Evolutionary conservation across 2,113 vertebrate genomes (phyloP), one percentile per base, ranked within the genome.

Genomic region (Proterorhinus semilunaris): DNA sequence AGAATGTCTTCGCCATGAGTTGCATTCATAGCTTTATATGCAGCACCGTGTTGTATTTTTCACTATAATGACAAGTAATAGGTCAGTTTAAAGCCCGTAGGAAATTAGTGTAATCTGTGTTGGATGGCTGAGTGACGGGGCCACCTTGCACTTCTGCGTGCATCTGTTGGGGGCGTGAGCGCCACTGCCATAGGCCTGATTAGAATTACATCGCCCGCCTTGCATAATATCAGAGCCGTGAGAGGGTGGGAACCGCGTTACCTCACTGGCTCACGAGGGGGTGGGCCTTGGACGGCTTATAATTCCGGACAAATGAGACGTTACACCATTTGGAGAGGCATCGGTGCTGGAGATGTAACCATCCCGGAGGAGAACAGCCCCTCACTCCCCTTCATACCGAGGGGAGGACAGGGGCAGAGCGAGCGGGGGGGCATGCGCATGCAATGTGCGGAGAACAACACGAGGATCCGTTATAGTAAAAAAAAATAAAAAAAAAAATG

Each of bases 261-360:
- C 86, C 86, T 89, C 89, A 90, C 81, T 82, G 85, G 82, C 81
- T 87, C 86, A 82, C 75, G n/a, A 83, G 85, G 86, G 88, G 90
- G 89, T 62, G 88, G 88, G 83, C 46, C 87, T 88, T 87, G 76
- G 74, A 79, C 71, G 62, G 74, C 61, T 70, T 91, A 91, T 92
- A 91, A 87, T 87, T 89, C 86, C 72, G 78, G 80, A 86, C 85
- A 86, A 86, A 87, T 76, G 87, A 87, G 87, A 81, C 66, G 68
- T 79, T 72, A 69, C 83, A 70, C 73, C 88, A 79, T 76, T 89
- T 78, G 80, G 78, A 85, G 74, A 80, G 13, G 58, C 79, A 69
- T 45, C 69, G 52, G 75, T 50, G 75, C 13, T 71, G 84, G 84
- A 81, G 86, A 84, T 85, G 85, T 81, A 87, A 79, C 65, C 54